Evolutionary conservation across 2,797 vertebrate species (phyloP), one percentile per base, ranked within the genome.

Genomic region (Acanthurus tractus): DNA sequence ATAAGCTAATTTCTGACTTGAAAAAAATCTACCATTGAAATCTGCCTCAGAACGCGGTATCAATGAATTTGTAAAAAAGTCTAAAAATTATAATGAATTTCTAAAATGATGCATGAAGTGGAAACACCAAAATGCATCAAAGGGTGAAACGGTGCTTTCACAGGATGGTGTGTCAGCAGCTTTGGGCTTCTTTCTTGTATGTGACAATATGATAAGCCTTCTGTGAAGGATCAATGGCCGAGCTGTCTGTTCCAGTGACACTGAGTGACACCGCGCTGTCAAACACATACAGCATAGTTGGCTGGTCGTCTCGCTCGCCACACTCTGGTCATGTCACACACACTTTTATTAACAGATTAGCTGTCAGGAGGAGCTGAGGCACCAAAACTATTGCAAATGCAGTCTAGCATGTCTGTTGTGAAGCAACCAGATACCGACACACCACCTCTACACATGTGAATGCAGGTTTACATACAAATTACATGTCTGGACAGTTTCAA

Each of bases 271-370:
- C 10, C 0, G 20, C 0, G 11, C 57, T 81, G 82, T 81, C 73
- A 66, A 36, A 75, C n/a, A 68, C 72, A 65, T 12, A 18, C 70
- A 58, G 44, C 10, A 13, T 0, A 38, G 54, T 17, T 1, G 44
- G 42, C 65, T 34, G 48, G 11, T 52, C 38, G 64, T 73, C 36
- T 44, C 2, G 3, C 13, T 20, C 40, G n/a, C 18, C 22, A 45
- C 22, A 1, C 23, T 29, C 53, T 15, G 48, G 62, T 63, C 74
- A 50, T 1, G 73, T 68, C 82, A 70, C 79, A 78, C 44, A 46
- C 73, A 22, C 75, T 68, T 23, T 49, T 61, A 62, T 75, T 67
- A 86, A 82, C 63, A 78, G 81, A 91, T 82, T 71, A 81, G 80
- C 76, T 69, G 82, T 76, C 85, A 81, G 64, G 2, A 3, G 20